Base-by-base conservation (phyloP, 2,888 invertebrate genomes). In the Xanthia icteritia region DNA sequence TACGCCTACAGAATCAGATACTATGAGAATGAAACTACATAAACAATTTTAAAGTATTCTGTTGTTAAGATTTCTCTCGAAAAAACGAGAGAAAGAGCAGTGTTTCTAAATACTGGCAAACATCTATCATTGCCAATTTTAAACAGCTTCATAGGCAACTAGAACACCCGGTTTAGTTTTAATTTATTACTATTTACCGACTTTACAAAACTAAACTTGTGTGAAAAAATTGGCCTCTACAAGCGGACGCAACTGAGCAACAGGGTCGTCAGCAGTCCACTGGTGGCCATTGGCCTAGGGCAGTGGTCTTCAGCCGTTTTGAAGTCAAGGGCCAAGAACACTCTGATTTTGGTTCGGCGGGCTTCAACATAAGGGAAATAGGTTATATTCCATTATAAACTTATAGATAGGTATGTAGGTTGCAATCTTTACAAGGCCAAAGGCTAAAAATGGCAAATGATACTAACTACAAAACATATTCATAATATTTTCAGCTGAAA, bases 81-180 rank as follows among this genome's bases (percentile, higher is more conserved):
- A 60, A 74, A 64, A 74, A 0, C 42, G 20, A 23, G 23, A 63
- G 65, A 73, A 17, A 71, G 31, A 60, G 8, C 42, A 56, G 39
- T 58, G 45, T 48, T 5, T 58, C 39, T 65, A 31, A 58, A 60
- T 51, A 51, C 31, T 60, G 42, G 42, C 23, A 67, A 54, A 77
- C 76, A 71, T 79, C 36, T 67, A 71, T 78, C 66, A 75, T 68
- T 83, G 76, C 69, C 81, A 78, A 84, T 73, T 75, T 48, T 64
- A 42, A 73, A 70, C 70, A 76, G 45, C 13, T 75, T 70, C 60
- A 75, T 83, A 79, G 75, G 78, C 72, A 84, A 81, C 73, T 67
- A 73, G 80, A 67, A 81, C 76, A 78, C 63, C 69, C 78, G 66
- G 84, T 82, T 82, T 80, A 79, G 71, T 81, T 73, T 48, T 67